A percentile compares a stretch with the other conserved stretches of the same genome.
Evolutionary conservation across 2,113 vertebrate genomes (phyloP).

Genomic region (Menidia beryllina): DNA sequence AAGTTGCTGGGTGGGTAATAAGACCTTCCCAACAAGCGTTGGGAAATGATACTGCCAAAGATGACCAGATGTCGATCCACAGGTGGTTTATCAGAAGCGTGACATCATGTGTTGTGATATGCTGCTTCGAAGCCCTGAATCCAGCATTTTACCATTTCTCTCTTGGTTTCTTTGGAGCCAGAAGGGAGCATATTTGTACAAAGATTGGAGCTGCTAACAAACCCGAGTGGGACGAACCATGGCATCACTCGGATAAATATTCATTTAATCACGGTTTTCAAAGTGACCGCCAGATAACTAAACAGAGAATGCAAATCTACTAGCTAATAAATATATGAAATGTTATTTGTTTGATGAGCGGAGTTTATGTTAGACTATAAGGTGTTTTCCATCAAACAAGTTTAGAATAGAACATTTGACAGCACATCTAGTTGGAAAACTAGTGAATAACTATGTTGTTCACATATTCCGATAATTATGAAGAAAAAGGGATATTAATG

Average conservation of each 20-base stretch:
- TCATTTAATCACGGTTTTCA: too few relatives aligned
- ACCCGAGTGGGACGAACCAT: too few relatives aligned
- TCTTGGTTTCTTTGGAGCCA: too few relatives aligned
- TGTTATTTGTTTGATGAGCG: not conserved
- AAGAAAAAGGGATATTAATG: not conserved
- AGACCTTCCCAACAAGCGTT: not conserved
- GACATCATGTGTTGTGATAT: not conserved
- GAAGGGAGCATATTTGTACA: too few relatives aligned
- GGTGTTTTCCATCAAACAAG: not conserved
- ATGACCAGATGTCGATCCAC: too few relatives aligned
- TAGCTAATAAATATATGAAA: not conserved
- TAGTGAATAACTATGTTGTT: not conserved
- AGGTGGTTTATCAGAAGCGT: not conserved
- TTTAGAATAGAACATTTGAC: not conserved
- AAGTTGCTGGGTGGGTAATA: not conserved
- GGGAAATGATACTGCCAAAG: not conserved
- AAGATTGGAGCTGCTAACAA: too few relatives aligned
- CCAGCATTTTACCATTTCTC: too few relatives aligned
- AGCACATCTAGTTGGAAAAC: slow-evolving; percentile 14
- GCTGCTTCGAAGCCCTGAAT: not conserved
- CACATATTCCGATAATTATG: not conserved
- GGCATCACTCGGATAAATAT: too few relatives aligned
- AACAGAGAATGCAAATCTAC: too few relatives aligned
- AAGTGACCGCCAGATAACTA: too few relatives aligned
- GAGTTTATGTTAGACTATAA: not conserved